Evolutionary conservation across 2,797 vertebrate genomes (phyloP).

Genomic region (Bucorvus abyssinicus): DNA sequence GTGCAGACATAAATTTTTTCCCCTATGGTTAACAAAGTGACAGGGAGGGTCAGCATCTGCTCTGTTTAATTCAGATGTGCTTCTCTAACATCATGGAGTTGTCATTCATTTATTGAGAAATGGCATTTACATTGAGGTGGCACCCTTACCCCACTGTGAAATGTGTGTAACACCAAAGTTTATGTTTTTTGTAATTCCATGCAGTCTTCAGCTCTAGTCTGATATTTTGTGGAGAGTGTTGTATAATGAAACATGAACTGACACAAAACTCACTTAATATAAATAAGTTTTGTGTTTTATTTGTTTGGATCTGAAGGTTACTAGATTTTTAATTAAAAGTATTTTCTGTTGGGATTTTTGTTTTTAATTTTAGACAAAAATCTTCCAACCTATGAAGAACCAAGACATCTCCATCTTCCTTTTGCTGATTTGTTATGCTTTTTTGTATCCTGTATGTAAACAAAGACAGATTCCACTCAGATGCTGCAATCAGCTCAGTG

Average conservation of each 20-base stretch:
- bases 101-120: neutral
- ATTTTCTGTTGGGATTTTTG: neutral
- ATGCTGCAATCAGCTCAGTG: constrained; percentile 13
- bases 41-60: neutral
- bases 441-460: constrained; percentile 38
- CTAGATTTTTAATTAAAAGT: neutral
- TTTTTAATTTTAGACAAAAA: neutral
- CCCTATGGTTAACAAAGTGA: neutral
- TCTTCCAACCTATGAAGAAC: neutral
- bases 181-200: neutral
- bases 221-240: neutral
- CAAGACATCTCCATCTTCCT: neutral
- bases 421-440: constrained; percentile 44
- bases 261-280: neutral
- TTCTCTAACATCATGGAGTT: neutral
- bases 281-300: neutral
- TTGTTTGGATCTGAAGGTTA: neutral
- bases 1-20: neutral
- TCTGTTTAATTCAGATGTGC: neutral
- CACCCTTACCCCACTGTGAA: neutral
- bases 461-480: constrained; percentile 11
- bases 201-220: neutral
- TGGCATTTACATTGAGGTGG: neutral
- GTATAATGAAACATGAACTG: neutral
- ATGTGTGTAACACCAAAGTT: neutral